Base-by-base conservation (phyloP, 2,888 invertebrate species). In the Chloroclystis v-ata region DNA sequence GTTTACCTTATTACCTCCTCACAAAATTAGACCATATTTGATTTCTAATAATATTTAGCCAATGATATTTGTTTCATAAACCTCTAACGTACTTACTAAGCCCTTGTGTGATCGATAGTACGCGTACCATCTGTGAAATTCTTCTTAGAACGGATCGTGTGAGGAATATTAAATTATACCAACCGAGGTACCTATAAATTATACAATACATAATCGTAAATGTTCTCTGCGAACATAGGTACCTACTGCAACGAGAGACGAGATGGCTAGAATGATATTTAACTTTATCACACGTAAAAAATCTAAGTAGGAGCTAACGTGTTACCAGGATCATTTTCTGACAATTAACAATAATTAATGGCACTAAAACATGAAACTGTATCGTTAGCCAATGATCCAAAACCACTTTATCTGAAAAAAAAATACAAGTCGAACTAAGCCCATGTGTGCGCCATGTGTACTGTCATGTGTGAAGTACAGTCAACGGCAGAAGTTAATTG, bases 401-500 rank as follows among this genome's bases (percentile, higher is more conserved):
- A 52, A 52, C 25, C 41, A 26, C 38, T 28, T 28, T 13, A 10
- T 7, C 16, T 5, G 4, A 29, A 32, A 33, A 33, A 33, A 33
- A 35, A 1, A 1, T 40, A 25, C 28, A 49, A 40, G 29, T 52
- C 49, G 65, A 59, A 59, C 54, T 40, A 32, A 26, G 44, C 47
- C 52, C 59, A 62, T 64, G 69, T 64, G 71, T 76, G 72, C 54
- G 57, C 32, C 50, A 81, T 76, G 78, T 82, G 82, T 62, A 20
- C 20, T 20, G 20, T 20, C 20, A 20, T 20, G 20, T 20, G 20
- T 61, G 49, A 16, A 13, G 67, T 65, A 72, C 64, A 60, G 26
- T 66, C 66, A 49, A 28, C 37, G 32, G 59, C 65, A 69, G 54
- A 74, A 73, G 60, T 44, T 52, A 61, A 40, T 42, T 37, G 39